These are phyloP conservation scores for Amblyjoppa fuscipennis DNA, from an alignment of 2,888 invertebrate genomes.

Conservation along the genomic window DNA sequence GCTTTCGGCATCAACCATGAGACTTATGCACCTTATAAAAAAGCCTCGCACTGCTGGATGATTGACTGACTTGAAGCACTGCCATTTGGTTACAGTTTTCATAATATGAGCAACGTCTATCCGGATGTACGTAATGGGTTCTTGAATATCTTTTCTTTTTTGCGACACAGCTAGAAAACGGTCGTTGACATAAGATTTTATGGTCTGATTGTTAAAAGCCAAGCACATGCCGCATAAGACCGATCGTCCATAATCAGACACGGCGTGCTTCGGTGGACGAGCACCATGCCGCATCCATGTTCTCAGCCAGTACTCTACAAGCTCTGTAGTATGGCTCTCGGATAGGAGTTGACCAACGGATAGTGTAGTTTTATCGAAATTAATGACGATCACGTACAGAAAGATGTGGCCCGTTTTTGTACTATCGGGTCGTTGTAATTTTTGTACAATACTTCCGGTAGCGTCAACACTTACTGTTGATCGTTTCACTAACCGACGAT, in stretches of 20 bases:
- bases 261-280: slow-evolving; percentile 45
- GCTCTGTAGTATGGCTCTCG: slow-evolving; percentile 51
- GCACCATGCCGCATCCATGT: slow-evolving; percentile 54
- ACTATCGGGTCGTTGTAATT: slow-evolving; percentile 35
- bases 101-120: not conserved
- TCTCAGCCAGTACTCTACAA: slow-evolving; percentile 53
- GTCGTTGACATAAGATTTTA: slow-evolving; percentile 50
- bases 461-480: slow-evolving; percentile 54
- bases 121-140: not conserved
- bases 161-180: not conserved
- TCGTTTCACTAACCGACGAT: slow-evolving; percentile 29
- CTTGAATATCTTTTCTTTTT: not conserved
- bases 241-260: slow-evolving; percentile 57
- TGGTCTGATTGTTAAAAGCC: slow-evolving; percentile 61
- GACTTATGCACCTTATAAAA: too few relatives aligned
- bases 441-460: slow-evolving; percentile 56
- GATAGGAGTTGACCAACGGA: slow-evolving; percentile 65
- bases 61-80: too few relatives aligned
- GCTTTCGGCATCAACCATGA: too few relatives aligned
- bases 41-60: too few relatives aligned
- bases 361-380: slow-evolving; percentile 43
- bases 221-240: slow-evolving; percentile 58
- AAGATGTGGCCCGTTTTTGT: slow-evolving; percentile 57
- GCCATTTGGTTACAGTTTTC: too few relatives aligned
- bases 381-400: slow-evolving; percentile 58